Percentiles rank a stretch among this genome's conserved stretches.
Evolutionary conservation across 2,888 invertebrate species (phyloP).

Genomic region (Cephus runcator): DNA sequence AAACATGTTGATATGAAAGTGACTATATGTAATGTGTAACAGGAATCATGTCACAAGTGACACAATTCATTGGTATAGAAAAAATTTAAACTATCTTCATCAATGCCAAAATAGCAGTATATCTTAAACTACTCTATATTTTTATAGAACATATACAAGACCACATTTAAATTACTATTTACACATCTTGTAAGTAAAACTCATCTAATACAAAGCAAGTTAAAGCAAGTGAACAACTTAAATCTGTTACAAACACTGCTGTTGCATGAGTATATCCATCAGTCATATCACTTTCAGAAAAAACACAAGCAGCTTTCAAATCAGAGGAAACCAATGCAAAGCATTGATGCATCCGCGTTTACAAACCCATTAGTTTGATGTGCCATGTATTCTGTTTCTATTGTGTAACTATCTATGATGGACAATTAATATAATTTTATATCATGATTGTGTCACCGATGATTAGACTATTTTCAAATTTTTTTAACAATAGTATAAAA

Average conservation of each 20-base stretch:
- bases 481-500: not conserved
- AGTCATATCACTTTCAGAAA: not conserved
- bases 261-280: not conserved
- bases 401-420: not conserved
- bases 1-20: not conserved
- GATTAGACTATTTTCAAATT: not conserved
- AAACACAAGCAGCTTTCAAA: not conserved
- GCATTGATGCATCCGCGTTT: too few relatives aligned
- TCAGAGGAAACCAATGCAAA: not conserved
- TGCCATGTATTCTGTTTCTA: not conserved
- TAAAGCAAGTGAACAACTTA: not conserved
- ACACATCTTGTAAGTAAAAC: not conserved
- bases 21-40: not conserved
- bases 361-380: not conserved
- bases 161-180: not conserved
- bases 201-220: not conserved
- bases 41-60: not conserved
- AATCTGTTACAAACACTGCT: not conserved
- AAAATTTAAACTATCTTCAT: not conserved
- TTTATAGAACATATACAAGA: not conserved
- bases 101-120: not conserved
- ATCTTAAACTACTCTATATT: not conserved
- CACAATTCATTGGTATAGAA: not conserved
- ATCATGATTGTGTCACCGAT: not conserved
- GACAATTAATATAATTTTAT: not conserved